These are phyloP conservation scores for Oryctolagus cuniculus DNA, from an alignment of 2,113 vertebrate genomes.

Conservation along the genomic window mOryCun1.1 NC_091453.1:116114001-116114500, in stretches of 20 bases:
- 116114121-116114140: not conserved
- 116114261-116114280: not conserved
- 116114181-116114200: not conserved
- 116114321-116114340: not conserved
- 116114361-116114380: not conserved
- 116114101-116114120: slow-evolving; percentile 19
- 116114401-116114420: not conserved
- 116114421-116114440: not conserved
- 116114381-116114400: not conserved
- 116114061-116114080: slow-evolving; percentile 34
- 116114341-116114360: not conserved
- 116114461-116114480: not conserved
- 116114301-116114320: not conserved
- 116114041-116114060: slow-evolving; percentile 21
- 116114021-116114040: not conserved
- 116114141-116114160: slow-evolving; percentile 29
- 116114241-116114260: not conserved
- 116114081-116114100: slow-evolving; percentile 50
- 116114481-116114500: not conserved
- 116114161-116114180: slow-evolving; percentile 34
- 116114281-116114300: slow-evolving; percentile 6
- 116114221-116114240: slow-evolving; percentile 34
- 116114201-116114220: slow-evolving; percentile 48
- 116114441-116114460: not conserved
- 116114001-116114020: not conserved